Evolutionary conservation across 92 coral and sea anemone species (phyloP), one percentile per base, ranked within the genome.

Genomic region (Zoanthus sansibaricus): DNA sequence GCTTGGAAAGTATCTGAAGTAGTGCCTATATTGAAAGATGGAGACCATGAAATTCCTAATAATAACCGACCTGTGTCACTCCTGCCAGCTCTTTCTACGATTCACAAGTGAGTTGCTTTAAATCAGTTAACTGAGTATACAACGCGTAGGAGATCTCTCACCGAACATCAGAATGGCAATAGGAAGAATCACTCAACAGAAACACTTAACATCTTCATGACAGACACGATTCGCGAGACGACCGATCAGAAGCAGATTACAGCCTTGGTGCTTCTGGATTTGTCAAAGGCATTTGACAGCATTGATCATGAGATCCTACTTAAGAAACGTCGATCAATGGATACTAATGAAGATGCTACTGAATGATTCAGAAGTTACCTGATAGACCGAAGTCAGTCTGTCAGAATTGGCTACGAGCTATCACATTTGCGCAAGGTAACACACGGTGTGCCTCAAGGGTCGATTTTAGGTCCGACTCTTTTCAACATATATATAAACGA

Each of bases 361-460:
- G 52, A 71, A 33, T 17, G 87, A 67, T 83, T 69, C 25, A 83
- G 74, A 20, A 68, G 77, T n/a, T 83, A 83, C 75, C 55, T 69
- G 33, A 66, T 77, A 66, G 86, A 46, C 6, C 45, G 77, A 68
- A 82, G 44, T 18, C 90, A 87, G 82, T 48, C 14, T 51, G 86
- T 87, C 59, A 46, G 87, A 62, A 87, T 79, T 48, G 82, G 70
- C 51, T 49, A 16, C 16, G 86, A 48, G 54, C 30, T 78, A 0
- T 78, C 86, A 21, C 72, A 78, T 4, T 15, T 62, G 20, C 80
- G 86, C 55, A 21, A 18, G 18, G 31, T 79, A 17, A 75, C 82
- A 13, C 91, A 88, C n/a, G 82, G 87, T 20, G 87, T 82, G 11
- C 90, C 90, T 21, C 90, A 88, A 54, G 88, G 91, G 17, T 88